Evolutionary conservation across 1,140 invertebrate species (phyloP).

Genomic region (Akabosia matsudoensis): DNA sequence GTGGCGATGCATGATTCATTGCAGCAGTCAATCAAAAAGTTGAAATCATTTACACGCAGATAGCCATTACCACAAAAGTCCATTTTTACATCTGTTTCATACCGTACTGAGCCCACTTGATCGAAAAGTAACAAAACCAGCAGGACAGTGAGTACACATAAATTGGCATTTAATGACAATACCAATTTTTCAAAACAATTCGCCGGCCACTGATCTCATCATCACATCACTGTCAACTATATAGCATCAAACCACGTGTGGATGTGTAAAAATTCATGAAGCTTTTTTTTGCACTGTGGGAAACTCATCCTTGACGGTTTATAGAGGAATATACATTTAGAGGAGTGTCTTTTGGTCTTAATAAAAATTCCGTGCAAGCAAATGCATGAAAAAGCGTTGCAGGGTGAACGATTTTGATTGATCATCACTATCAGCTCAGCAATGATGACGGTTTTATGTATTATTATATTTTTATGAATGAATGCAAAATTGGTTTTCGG

Average conservation of each 20-base stretch:
- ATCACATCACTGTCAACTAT: background rate
- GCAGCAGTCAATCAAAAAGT: background rate
- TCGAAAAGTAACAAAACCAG: background rate
- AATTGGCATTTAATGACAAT: background rate
- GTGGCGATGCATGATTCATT: no score
- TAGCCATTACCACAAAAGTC: background rate
- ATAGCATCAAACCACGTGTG: background rate
- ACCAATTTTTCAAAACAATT: background rate
- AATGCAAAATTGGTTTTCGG: background rate
- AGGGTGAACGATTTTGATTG: background rate
- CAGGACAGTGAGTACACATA: background rate
- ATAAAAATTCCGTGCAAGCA: background rate
- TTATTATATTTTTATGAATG: conserved; percentile 2
- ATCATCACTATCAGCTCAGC: background rate
- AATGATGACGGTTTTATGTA: background rate
- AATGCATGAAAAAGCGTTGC: background rate
- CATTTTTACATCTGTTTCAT: background rate
- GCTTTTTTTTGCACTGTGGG: conserved; percentile 11
- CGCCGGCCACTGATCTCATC: background rate
- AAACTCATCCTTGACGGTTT: background rate
- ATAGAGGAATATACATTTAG: no score
- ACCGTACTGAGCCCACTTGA: background rate
- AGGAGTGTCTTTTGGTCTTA: background rate
- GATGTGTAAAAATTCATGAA: background rate
- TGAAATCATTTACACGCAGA: background rate